These are phyloP conservation scores for Montifringilla adamsi DNA, from an alignment of 2,113 vertebrate species.

Conservation along the genomic window DNA sequence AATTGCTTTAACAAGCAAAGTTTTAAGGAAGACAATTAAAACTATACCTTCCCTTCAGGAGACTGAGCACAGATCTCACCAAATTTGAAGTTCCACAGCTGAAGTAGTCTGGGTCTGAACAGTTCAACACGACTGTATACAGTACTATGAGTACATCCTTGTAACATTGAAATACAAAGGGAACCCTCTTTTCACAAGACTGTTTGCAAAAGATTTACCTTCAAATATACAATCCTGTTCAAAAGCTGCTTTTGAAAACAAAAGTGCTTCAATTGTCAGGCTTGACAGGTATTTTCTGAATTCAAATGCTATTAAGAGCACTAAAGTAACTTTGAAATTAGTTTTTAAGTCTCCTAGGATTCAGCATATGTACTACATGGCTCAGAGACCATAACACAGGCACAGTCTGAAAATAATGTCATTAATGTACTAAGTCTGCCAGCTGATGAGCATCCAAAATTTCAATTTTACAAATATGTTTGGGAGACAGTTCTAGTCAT, in stretches of 20 bases:
- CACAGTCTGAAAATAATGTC: not conserved
- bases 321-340: not conserved
- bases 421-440: not conserved
- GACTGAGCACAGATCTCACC: not conserved
- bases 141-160: not conserved
- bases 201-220: not conserved
- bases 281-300: not conserved
- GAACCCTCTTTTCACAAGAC: not conserved
- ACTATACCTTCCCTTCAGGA: not conserved
- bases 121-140: not conserved
- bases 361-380: not conserved
- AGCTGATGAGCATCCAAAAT: not conserved
- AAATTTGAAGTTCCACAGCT: not conserved
- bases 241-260: not conserved
- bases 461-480: not conserved
- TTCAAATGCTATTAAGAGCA: not conserved
- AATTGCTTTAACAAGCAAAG: not conserved
- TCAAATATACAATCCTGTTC: not conserved
- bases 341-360: not conserved
- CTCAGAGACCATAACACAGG: not conserved
- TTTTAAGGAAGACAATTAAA: not conserved
- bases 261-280: not conserved
- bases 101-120: not conserved
- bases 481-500: not conserved
- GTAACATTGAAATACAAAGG: not conserved